A percentile compares a stretch with the other conserved stretches of the same genome.
These are phyloP conservation scores for Strix aluco DNA, from an alignment of 2,113 vertebrate genomes.

Conservation along the genomic window DNA sequence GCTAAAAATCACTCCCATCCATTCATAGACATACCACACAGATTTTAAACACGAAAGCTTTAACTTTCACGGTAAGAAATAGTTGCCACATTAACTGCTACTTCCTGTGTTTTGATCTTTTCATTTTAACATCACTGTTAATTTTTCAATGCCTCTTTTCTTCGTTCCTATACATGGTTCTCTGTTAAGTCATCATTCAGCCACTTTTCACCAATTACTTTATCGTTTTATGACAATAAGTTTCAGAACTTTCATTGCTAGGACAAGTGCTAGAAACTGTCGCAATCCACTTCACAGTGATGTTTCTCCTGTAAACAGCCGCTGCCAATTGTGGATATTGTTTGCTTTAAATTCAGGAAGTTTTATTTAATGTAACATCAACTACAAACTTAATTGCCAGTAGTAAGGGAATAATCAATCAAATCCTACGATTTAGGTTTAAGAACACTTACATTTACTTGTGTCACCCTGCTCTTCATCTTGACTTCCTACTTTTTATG, in stretches of 20 bases:
- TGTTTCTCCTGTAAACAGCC: not conserved
- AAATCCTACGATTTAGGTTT: not conserved
- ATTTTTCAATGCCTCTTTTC: not conserved
- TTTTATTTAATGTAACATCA: not conserved
- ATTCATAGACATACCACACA: not conserved
- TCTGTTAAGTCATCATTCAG: not conserved
- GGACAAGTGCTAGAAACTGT: not conserved
- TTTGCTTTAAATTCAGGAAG: not conserved
- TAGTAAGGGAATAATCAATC: not conserved
- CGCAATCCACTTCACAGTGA: not conserved
- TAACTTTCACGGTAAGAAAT: not conserved
- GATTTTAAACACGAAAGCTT: not conserved
- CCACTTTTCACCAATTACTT: not conserved
- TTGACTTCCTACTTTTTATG: not conserved
- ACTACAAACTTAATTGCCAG: not conserved
- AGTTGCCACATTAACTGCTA: not conserved
- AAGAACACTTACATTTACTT: conserved; percentile 74
- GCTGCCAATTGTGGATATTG: not conserved
- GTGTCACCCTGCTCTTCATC: conserved; percentile 80
- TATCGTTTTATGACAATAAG: rapidly evolving
- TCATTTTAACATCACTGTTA: rapidly evolving
- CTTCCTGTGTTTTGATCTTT: not conserved
- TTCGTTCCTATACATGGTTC: not conserved
- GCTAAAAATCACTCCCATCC: not conserved
- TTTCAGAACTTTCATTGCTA: not conserved